Conservation (phyloP, 1,140 invertebrate genomes). For the Bombus breviceps region DNA sequence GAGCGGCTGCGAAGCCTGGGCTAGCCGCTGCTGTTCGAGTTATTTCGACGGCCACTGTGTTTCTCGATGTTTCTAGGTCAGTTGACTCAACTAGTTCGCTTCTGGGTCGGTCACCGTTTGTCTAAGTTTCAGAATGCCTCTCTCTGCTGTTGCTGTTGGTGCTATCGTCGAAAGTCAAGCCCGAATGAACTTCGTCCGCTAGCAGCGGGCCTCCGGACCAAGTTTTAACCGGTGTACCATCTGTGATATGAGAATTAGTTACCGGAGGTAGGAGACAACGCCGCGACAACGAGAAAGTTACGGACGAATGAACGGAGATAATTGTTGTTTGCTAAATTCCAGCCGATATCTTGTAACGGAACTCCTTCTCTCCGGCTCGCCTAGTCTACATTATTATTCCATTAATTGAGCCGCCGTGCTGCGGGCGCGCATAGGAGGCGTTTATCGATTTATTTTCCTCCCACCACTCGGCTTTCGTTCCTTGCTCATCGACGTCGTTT, state of each 20-base stretch:
- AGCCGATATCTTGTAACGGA: slow-evolving; percentile 49
- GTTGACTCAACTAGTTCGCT: slow-evolving; percentile 43
- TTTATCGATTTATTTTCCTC: slow-evolving; percentile 36
- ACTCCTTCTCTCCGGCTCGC: slow-evolving; percentile 3
- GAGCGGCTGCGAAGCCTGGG: background rate
- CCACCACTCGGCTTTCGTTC: background rate
- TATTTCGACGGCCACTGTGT: slow-evolving; percentile 48
- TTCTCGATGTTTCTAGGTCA: slow-evolving; percentile 65
- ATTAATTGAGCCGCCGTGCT: slow-evolving; percentile 44
- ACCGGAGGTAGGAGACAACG: slow-evolving; percentile 29
- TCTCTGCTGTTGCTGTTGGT: background rate
- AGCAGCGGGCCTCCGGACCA: background rate
- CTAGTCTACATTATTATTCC: slow-evolving; percentile 39
- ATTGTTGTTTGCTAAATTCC: slow-evolving; percentile 61
- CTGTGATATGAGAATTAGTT: slow-evolving; percentile 64
- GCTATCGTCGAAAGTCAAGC: slow-evolving; percentile 64
- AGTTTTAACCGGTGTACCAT: slow-evolving; percentile 62
- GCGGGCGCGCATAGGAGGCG: background rate
- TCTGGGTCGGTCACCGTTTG: slow-evolving; percentile 61
- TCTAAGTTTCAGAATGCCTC: slow-evolving; percentile 54
- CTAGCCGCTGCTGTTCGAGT: background rate
- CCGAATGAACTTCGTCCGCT: slow-evolving; percentile 57
- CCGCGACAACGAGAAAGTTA: slow-evolving; percentile 56
- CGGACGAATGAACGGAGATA: slow-evolving; percentile 53
- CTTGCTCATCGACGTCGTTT: background rate